These are phyloP conservation scores for Rhynchopsitta pachyrhyncha DNA, from an alignment of 2,113 vertebrate species.

Conservation along the genomic window DNA sequence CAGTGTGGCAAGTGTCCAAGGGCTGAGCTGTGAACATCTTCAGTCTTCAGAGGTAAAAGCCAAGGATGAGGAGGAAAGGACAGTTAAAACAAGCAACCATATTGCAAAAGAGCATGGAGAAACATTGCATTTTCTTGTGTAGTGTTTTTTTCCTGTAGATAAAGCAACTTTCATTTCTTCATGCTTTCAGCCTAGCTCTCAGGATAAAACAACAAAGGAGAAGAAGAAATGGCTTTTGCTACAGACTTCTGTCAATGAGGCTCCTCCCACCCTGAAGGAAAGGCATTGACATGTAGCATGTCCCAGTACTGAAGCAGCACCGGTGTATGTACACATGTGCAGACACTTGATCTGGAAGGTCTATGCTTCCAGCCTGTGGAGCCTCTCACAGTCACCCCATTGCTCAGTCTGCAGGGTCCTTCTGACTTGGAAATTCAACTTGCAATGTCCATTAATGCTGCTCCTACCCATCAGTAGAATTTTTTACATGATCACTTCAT, in stretches of 20 bases:
- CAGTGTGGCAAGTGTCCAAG: neutral
- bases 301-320: neutral
- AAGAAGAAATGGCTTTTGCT: neutral
- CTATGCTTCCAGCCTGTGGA: neutral
- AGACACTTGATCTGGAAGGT: neutral
- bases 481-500: neutral
- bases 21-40: neutral
- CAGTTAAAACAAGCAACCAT: neutral
- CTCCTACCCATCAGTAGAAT: neutral
- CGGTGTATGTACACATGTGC: fast-evolving
- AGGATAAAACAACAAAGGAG: neutral
- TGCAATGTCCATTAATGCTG: neutral
- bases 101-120: neutral
- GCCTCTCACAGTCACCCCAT: neutral
- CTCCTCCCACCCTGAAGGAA: neutral
- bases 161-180: neutral
- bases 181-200: neutral
- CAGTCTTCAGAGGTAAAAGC: neutral
- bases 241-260: neutral
- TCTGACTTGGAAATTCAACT: neutral
- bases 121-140: neutral
- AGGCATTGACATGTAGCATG: neutral
- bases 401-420: neutral
- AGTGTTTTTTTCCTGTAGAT: neutral
- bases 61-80: neutral